phyloP scores from a whole-genome alignment of 2,113 vertebrate genomes.

The Nycticryphes semicollaris region DNA sequence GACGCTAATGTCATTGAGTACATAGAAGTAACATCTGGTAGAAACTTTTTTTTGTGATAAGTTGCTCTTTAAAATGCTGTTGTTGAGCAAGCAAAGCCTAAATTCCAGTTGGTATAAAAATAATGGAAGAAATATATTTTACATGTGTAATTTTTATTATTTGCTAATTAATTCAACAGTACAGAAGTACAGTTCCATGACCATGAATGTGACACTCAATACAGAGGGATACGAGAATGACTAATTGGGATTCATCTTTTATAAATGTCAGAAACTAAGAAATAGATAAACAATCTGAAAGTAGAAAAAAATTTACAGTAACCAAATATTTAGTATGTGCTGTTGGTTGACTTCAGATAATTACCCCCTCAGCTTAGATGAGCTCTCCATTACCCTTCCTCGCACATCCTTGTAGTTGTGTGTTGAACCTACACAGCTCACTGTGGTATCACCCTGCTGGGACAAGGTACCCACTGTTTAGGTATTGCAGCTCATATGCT shows the following conservation, averaged over 20 bases:
- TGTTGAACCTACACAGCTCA: rapidly evolving
- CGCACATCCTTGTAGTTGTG: background rate
- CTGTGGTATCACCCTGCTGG: background rate
- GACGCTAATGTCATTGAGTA: background rate
- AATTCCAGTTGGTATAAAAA: background rate
- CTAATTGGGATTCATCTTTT: background rate
- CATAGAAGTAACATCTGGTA: background rate
- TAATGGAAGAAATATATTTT: background rate
- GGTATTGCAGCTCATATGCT: no score
- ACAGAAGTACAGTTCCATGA: background rate
- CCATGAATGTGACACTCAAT: background rate
- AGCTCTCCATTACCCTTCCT: background rate
- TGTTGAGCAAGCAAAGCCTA: background rate
- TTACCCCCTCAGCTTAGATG: background rate
- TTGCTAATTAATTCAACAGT: background rate
- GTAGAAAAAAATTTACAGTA: background rate
- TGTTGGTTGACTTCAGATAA: background rate
- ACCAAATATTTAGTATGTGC: background rate
- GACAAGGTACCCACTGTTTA: no score
- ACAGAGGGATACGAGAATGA: background rate
- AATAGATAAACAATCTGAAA: background rate
- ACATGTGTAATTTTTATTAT: background rate
- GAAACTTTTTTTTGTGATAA: background rate
- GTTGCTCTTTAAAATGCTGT: background rate
- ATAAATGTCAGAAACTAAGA: background rate